Percentiles rank a stretch among this genome's conserved stretches.
phyloP scores from a whole-genome alignment of 2,888 invertebrate species.

The Latheticus oryzae region DNA sequence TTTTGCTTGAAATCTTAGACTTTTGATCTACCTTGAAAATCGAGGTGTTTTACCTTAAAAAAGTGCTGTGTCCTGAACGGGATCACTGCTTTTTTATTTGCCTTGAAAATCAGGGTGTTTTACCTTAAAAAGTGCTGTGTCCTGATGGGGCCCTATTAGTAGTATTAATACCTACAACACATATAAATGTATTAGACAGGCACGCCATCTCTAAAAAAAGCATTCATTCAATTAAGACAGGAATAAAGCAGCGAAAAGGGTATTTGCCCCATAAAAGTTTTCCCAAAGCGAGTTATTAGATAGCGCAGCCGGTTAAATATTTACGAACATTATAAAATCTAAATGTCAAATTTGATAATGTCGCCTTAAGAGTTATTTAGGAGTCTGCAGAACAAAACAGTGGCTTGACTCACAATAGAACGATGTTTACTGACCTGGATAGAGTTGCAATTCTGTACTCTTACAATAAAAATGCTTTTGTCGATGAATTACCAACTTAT shows the following conservation, averaged over 20 bases:
- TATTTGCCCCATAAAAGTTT: constrained; percentile 26
- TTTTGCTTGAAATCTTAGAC: no score
- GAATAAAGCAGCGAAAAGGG: constrained; percentile 17
- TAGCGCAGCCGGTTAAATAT: constrained; percentile 18
- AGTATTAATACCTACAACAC: no score
- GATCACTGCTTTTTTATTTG: no score
- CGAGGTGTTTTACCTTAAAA: no score
- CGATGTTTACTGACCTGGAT: constrained; percentile 21
- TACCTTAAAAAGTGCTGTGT: no score
- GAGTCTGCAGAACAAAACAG: not conserved
- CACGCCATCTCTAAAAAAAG: constrained; percentile 31
- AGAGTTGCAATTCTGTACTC: no score
- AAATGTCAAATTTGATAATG: constrained; percentile 31
- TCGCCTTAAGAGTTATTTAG: constrained; percentile 20
- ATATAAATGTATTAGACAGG: constrained; percentile 16
- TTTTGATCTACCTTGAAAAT: no score
- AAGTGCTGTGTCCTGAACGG: no score
- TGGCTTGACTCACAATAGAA: constrained; percentile 3
- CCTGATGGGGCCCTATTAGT: no score
- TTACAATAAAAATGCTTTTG: no score
- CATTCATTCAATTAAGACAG: constrained; percentile 30
- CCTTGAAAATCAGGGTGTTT: no score
- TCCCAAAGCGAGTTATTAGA: constrained; percentile 16
- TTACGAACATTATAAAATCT: constrained; percentile 28
- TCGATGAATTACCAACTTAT: no score